Base-by-base conservation (phyloP, 2,888 invertebrate species). In the Marronus borbonicus region DNA sequence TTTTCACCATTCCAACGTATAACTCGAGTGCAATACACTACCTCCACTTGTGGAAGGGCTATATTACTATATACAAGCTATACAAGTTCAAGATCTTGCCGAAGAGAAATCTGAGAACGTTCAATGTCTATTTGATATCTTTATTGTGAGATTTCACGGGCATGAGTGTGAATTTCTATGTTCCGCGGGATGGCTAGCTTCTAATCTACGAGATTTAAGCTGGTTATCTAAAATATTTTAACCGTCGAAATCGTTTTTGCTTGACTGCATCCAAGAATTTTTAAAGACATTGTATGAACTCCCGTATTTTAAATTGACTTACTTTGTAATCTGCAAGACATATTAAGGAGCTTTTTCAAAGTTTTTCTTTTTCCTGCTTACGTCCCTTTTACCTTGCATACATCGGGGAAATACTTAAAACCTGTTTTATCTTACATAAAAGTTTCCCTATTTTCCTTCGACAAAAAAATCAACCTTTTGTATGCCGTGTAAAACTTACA, bases 111-210 rank as follows among this genome's bases (percentile, higher is more conserved):
- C 80, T 79, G 80, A 80, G 80, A 72, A 75, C 78, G 81, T 82
- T 82, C 80, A 82, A 85, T 81, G 82, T 80, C 82, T 82, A 81
- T 81, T 83, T 83, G 84, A 84, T 84, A 83, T 83, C 80, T 83
- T 83, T 83, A 83, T 82, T 80, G 78, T 68, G 68, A 50, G 68
- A 68, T 68, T 68, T 50, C 68, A 20, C 50, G 24, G 4, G 50
- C 28, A 68, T 5, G 28, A 50, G 68, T 50, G 24, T 28, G 24
- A 68, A 68, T 68, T 68, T 20, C 50, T 50, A 14, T 62, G 50
- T 24, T 50, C 39, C 65, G 36, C 28, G 50, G 10, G 49, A 68
- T 44, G 44, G 8, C 39, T 8, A 39, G 39, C 12, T 44, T 44
- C 10, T 44, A 44, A 44, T 44, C 44, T 44, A 12, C 44, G 8